Evolutionary conservation across 2,113 vertebrate species (phyloP).

Genomic region (Vidua macroura): DNA sequence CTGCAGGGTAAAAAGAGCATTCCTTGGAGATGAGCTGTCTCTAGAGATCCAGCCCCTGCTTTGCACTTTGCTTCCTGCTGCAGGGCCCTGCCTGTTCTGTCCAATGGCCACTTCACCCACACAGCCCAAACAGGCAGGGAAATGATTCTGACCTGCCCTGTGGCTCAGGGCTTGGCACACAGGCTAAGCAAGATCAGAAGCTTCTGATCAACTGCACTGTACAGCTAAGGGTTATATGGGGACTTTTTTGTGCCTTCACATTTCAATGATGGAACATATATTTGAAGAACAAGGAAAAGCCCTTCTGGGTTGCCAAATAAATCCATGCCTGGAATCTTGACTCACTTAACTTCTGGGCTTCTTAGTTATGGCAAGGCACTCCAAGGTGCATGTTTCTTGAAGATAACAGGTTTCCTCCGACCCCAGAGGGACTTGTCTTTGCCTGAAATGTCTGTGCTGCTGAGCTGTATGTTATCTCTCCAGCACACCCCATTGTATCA

Average conservation of each 20-base stretch:
- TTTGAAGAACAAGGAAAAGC: conserved; percentile 7
- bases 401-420: conserved; percentile 31
- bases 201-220: not conserved
- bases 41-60: not conserved
- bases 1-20: not conserved
- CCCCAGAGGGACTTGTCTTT: conserved; percentile 19
- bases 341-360: conserved; percentile 3
- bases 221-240: not conserved
- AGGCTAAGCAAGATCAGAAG: not conserved
- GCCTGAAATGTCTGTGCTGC: not conserved
- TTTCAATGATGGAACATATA: not conserved
- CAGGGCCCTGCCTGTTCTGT: not conserved
- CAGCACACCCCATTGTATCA: not conserved
- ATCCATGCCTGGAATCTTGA: not conserved
- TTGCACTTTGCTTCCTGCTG: not conserved
- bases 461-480: not conserved
- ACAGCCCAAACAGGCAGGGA: not conserved
- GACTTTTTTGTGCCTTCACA: not conserved
- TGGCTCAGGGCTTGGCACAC: not conserved
- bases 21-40: not conserved
- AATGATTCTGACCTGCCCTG: not conserved
- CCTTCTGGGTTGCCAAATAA: conserved; percentile 14
- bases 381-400: not conserved
- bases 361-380: conserved; percentile 7
- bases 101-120: not conserved